Percentiles rank a stretch among this genome's conserved stretches.
Conservation (phyloP, 2,113 vertebrate species). For the Aegithalos caudatus region DNA sequence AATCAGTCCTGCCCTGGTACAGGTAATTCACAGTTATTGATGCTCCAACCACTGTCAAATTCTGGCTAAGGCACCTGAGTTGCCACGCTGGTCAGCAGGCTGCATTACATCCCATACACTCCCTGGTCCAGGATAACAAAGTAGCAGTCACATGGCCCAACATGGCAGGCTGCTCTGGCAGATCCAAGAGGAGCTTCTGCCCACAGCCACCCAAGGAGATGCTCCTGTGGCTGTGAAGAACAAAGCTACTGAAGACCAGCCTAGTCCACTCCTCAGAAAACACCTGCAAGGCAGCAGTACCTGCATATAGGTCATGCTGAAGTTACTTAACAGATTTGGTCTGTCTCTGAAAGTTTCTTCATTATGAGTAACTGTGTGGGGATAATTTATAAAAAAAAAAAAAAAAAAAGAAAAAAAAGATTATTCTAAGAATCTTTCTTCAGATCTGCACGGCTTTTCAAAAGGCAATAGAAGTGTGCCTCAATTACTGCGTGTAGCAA, state of each 20-base stretch:
- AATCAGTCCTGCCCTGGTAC: neutral
- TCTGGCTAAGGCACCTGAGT: neutral
- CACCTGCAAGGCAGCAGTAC: neutral
- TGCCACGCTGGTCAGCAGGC: neutral
- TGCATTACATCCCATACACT: neutral
- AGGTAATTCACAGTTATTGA: neutral
- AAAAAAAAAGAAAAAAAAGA: neutral
- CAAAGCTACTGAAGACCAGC: neutral
- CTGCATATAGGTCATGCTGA: neutral
- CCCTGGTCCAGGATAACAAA: neutral
- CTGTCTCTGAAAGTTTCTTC: neutral
- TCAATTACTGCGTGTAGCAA: neutral
- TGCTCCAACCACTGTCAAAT: accelerated
- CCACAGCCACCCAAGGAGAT: neutral
- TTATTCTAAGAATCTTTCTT: neutral
- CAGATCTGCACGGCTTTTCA: neutral
- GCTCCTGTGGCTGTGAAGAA: accelerated
- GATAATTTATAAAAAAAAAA: neutral
- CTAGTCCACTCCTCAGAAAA: neutral
- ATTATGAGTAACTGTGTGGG: neutral
- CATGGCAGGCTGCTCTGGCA: accelerated
- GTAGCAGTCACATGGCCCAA: neutral
- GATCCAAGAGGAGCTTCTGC: neutral
- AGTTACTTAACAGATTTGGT: neutral
- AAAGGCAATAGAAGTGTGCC: neutral